Evolutionary conservation across 2,888 invertebrate genomes (phyloP).

Genomic region (Catocala sponsa): DNA sequence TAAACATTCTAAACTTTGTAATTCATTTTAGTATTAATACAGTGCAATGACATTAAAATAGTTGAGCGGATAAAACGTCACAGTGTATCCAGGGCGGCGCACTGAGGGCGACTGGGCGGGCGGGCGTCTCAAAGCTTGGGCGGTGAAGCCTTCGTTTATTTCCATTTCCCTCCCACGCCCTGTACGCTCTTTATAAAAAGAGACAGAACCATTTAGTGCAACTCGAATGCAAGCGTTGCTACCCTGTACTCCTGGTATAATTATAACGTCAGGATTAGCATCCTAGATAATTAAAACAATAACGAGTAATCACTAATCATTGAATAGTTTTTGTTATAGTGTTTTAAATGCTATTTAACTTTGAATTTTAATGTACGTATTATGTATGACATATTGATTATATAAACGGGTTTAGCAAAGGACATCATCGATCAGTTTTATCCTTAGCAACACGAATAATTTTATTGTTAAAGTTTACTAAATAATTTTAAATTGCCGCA

Average conservation of each 20-base stretch:
- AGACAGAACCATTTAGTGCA: constrained; percentile 70
- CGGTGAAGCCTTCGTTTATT: constrained; percentile 73
- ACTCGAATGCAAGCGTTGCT: constrained; percentile 67
- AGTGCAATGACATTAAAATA: constrained; percentile 42
- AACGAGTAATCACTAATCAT: constrained; percentile 22
- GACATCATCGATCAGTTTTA: no score
- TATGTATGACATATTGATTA: constrained; percentile 6
- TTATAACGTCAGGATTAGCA: constrained; percentile 48
- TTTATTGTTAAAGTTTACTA: no score
- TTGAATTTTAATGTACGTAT: not conserved
- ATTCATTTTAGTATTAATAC: constrained; percentile 20
- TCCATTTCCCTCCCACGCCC: constrained; percentile 69
- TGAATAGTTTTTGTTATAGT: not conserved
- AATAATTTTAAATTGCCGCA: no score
- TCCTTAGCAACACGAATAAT: no score
- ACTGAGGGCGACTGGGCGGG: constrained; percentile 82
- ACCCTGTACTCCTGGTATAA: constrained; percentile 44
- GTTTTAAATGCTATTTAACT: not conserved
- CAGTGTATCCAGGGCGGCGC: constrained; percentile 70
- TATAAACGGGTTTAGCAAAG: no score
- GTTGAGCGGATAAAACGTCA: constrained; percentile 36
- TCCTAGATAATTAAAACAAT: constrained; percentile 48
- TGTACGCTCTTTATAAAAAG: constrained; percentile 51
- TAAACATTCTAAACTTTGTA: constrained; percentile 22
- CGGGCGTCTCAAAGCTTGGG: constrained; percentile 74